These are phyloP conservation scores for Xenops minutus DNA, from an alignment of 2,797 vertebrate genomes.

Conservation along the genomic window DNA sequence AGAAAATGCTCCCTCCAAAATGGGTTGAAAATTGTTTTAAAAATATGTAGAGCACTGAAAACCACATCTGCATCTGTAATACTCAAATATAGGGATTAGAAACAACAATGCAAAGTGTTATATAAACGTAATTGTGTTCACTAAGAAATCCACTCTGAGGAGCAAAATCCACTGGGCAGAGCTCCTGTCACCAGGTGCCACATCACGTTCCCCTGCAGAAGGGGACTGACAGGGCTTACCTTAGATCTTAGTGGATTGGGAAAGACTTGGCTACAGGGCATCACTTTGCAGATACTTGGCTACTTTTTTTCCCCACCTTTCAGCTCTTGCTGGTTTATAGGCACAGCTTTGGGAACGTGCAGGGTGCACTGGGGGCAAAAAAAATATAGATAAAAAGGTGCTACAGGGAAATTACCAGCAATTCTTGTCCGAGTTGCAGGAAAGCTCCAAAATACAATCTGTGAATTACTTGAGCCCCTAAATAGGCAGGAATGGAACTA, in stretches of 20 bases:
- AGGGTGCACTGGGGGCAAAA: accelerated
- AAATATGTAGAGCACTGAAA: background rate
- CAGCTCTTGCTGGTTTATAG: background rate
- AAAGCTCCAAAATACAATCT: background rate
- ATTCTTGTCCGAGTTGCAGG: background rate
- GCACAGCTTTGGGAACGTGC: background rate
- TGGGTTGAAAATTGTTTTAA: background rate
- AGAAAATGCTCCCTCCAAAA: background rate
- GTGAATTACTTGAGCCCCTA: background rate
- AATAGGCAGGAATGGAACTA: accelerated
- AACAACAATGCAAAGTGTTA: background rate
- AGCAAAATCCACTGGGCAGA: background rate
- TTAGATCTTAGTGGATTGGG: background rate
- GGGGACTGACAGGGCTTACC: background rate
- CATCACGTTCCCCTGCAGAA: background rate
- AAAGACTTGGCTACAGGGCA: background rate
- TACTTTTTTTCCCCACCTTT: background rate
- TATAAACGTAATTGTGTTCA: background rate
- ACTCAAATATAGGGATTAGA: background rate
- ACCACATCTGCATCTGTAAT: background rate
- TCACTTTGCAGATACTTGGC: background rate
- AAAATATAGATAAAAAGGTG: background rate
- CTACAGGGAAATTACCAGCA: background rate
- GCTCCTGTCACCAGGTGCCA: background rate
- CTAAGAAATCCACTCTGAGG: background rate